These are phyloP conservation scores for Pituophis catenifer DNA, from an alignment of 2,113 vertebrate species.

Conservation along the genomic window DNA sequence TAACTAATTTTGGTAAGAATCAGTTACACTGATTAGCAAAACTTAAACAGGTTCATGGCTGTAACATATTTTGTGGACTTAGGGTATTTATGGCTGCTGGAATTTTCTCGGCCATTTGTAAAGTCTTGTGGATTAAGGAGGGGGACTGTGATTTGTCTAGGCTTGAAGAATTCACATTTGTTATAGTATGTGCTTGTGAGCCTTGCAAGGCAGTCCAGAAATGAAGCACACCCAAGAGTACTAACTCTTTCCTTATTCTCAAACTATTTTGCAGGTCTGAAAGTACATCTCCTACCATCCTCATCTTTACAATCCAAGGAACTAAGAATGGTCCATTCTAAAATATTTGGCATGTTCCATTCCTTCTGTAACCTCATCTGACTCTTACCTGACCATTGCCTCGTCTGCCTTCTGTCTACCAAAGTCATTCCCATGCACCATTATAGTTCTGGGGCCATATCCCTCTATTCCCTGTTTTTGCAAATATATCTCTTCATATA, in stretches of 20 bases:
- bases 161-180: neutral
- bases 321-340: neutral
- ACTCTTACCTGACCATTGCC: neutral
- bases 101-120: neutral
- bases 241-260: neutral
- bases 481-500: neutral
- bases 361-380: neutral
- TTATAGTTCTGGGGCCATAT: neutral
- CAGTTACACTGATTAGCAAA: neutral
- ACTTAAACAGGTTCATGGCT: neutral
- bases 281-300: neutral
- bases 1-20: neutral
- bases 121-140: neutral
- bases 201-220: neutral
- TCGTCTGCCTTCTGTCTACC: neutral
- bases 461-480: neutral
- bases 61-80: neutral
- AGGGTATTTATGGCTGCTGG: neutral
- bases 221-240: neutral
- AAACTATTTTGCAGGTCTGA: neutral
- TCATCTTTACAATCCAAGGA: neutral
- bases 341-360: neutral
- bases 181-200: neutral
- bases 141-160: neutral
- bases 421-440: neutral